Evolutionary conservation across 2,797 vertebrate genomes (phyloP).

Genomic region (Aeoliscus strigatus): DNA sequence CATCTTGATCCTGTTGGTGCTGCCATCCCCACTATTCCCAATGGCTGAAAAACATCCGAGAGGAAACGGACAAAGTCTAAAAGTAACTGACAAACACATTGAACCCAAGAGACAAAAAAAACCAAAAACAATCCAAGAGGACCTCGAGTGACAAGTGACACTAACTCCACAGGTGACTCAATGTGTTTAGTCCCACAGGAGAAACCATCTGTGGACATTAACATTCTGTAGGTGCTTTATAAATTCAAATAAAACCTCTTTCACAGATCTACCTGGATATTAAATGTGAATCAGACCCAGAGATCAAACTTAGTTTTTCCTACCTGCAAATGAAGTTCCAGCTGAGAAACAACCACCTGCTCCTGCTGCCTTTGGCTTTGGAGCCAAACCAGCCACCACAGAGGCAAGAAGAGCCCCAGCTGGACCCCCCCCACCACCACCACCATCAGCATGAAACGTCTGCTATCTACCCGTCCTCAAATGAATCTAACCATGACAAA

Average conservation of each 20-base stretch:
- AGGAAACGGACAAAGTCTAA: too few species aligned
- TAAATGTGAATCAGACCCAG: constrained; percentile 65
- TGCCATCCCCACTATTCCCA: too few species aligned
- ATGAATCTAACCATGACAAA: background rate
- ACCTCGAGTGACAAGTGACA: too few species aligned
- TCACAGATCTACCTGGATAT: constrained; percentile 70
- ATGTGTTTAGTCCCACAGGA: too few species aligned
- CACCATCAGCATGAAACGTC: constrained; percentile 46
- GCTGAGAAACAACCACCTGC: constrained; percentile 1
- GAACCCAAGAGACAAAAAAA: too few species aligned
- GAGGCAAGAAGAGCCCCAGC: background rate
- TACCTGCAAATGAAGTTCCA: constrained; percentile 21
- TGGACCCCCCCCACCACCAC: constrained; percentile 42
- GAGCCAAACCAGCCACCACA: constrained; percentile 14
- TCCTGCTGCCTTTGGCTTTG: constrained; percentile 17
- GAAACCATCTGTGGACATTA: too few species aligned
- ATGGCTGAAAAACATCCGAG: too few species aligned
- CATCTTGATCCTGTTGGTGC: too few species aligned
- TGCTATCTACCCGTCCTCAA: constrained; percentile 9
- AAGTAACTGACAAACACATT: too few species aligned
- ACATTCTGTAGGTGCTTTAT: too few species aligned
- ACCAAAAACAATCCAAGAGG: too few species aligned
- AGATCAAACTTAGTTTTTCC: constrained; percentile 70
- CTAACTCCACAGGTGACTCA: too few species aligned
- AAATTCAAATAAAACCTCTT: constrained; percentile 3